Percentiles rank a stretch among this genome's conserved stretches.
These are phyloP conservation scores for Palythoa heliodiscus DNA, from an alignment of 92 coral and sea anemone genomes.

Conservation along the genomic window DNA sequence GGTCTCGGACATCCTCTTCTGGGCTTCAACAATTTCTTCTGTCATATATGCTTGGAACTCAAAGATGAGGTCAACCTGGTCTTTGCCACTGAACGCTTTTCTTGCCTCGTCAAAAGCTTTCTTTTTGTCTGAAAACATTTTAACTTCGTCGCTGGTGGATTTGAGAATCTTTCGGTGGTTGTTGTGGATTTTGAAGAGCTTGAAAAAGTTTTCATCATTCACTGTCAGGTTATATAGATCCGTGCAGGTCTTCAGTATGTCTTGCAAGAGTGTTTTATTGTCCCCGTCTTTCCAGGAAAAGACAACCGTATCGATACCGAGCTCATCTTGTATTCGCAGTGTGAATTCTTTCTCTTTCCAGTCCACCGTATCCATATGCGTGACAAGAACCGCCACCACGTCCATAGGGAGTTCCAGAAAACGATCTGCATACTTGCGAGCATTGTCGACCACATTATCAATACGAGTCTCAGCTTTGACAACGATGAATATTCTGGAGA, in stretches of 20 bases:
- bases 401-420: slow-evolving; percentile 55
- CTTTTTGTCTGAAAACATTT: neutral
- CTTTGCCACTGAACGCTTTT: slow-evolving; percentile 39
- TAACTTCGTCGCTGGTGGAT: slow-evolving; percentile 54
- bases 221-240: slow-evolving; percentile 45
- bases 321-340: slow-evolving; percentile 38
- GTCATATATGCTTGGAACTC: slow-evolving; percentile 65
- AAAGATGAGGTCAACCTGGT: slow-evolving; percentile 57
- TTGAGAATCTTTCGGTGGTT: slow-evolving; percentile 48
- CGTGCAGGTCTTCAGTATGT: neutral
- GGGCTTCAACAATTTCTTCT: slow-evolving; percentile 58
- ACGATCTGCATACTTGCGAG: slow-evolving; percentile 58
- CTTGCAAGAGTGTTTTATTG: neutral
- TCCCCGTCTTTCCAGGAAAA: slow-evolving; percentile 33
- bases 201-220: slow-evolving; percentile 49
- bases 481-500: slow-evolving; percentile 59
- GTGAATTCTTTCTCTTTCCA: slow-evolving; percentile 40
- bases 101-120: neutral
- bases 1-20: slow-evolving; percentile 52
- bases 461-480: slow-evolving; percentile 61
- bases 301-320: slow-evolving; percentile 54
- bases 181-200: slow-evolving; percentile 53
- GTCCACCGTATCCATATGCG: slow-evolving; percentile 58
- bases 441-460: slow-evolving; percentile 49
- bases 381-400: slow-evolving; percentile 58